Evolutionary conservation across 2,888 invertebrate species (phyloP).

Genomic region (Abrostola triplasia): DNA sequence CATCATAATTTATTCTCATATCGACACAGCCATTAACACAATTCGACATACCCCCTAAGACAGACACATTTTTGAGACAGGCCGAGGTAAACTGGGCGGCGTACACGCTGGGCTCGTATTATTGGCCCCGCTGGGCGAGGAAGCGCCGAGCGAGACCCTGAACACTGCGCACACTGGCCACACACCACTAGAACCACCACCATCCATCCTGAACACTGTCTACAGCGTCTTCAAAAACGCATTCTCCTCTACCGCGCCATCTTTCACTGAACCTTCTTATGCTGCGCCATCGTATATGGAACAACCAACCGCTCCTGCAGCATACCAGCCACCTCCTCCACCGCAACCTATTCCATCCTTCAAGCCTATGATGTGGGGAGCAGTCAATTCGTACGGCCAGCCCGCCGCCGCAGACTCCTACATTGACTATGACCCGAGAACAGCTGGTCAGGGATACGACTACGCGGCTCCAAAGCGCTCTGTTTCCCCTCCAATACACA

Average conservation of each 20-base stretch:
- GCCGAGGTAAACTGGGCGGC: conserved; percentile 82
- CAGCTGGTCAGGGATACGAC: conserved; percentile 61
- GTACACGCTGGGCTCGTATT: conserved; percentile 83
- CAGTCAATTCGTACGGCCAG: conserved; percentile 82
- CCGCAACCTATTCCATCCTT: conserved; percentile 71
- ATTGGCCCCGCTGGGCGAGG: conserved; percentile 80
- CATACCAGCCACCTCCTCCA: conserved; percentile 76
- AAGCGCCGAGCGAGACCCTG: conserved; percentile 66
- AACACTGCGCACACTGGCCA: conserved; percentile 68
- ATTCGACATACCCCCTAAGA: conserved; percentile 49
- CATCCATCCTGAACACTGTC: conserved; percentile 78
- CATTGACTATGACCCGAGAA: conserved; percentile 72
- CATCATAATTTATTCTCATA: conserved; percentile 19
- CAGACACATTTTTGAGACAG: conserved; percentile 80
- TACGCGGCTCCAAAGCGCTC: conserved; percentile 75
- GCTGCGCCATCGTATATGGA: conserved; percentile 21
- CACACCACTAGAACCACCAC: conserved; percentile 78
- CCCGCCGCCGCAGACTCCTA: conserved; percentile 77
- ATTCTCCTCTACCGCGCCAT: conserved; percentile 60
- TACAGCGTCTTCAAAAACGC: conserved; percentile 81
- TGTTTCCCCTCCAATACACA: conserved; percentile 56
- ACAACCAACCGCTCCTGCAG: conserved; percentile 49
- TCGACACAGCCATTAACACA: conserved; percentile 12
- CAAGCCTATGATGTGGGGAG: conserved; percentile 79
- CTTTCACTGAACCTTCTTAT: conserved; percentile 38